Conservation (phyloP, 1,140 invertebrate species). For the Drosophila sulfurigaster region DNA sequence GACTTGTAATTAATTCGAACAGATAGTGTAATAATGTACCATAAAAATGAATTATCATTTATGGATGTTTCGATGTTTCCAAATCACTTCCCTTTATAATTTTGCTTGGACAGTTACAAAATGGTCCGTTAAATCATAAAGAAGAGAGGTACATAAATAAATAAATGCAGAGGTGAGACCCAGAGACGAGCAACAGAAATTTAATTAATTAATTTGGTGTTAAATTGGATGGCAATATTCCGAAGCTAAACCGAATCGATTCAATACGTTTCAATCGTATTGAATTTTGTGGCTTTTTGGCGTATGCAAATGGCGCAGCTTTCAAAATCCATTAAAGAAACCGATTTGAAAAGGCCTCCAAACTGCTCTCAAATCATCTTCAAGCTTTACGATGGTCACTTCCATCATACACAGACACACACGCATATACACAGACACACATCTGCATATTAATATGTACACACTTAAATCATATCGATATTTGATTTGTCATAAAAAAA, state of each 20-base stretch:
- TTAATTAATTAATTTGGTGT: slow-evolving; percentile 36
- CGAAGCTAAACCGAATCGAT: slow-evolving; percentile 15
- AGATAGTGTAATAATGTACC: not conserved
- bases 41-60: slow-evolving; percentile 23
- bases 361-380: slow-evolving; percentile 43
- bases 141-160: not conserved
- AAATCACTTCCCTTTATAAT: slow-evolving; percentile 24
- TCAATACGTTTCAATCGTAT: slow-evolving; percentile 23
- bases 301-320: slow-evolving; percentile 52
- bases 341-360: slow-evolving; percentile 54
- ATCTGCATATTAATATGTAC: slow-evolving; percentile 11
- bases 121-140: slow-evolving; percentile 28
- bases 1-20: not conserved
- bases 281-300: slow-evolving; percentile 10
- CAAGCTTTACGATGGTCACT: slow-evolving; percentile 25
- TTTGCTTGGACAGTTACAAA: slow-evolving; percentile 21
- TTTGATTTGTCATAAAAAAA: slow-evolving; percentile 74
- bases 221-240: slow-evolving; percentile 19
- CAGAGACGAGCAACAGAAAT: slow-evolving; percentile 17
- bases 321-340: slow-evolving; percentile 75
- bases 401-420: slow-evolving; percentile 6
- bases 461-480: slow-evolving; percentile 75
- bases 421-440: not conserved
- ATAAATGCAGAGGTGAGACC: not conserved
- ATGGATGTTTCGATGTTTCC: slow-evolving; percentile 3